These are phyloP conservation scores for Anastrepha ludens DNA, from an alignment of 1,140 invertebrate genomes.

Conservation along the genomic window DNA sequence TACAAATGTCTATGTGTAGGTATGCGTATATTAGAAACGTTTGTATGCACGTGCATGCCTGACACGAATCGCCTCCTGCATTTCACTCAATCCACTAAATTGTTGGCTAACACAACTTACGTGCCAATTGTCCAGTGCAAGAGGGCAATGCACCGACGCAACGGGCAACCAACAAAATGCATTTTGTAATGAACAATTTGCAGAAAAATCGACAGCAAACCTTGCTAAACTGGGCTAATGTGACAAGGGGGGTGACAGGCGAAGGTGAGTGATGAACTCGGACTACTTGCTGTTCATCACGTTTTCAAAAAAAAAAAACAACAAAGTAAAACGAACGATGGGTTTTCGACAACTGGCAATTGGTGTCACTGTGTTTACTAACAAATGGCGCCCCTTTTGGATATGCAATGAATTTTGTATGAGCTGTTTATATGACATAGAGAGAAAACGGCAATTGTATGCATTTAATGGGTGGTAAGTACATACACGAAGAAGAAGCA, in stretches of 20 bases:
- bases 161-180: slow-evolving; percentile 4
- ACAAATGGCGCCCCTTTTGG: background rate
- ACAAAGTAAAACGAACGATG: background rate
- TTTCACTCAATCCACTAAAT: background rate
- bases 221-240: background rate
- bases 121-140: background rate
- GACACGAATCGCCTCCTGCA: background rate
- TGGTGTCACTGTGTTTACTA: slow-evolving; percentile 31
- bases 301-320: background rate
- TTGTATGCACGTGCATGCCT: background rate
- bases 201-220: background rate
- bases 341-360: background rate
- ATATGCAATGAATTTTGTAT: slow-evolving; percentile 31
- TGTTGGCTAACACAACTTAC: slow-evolving; percentile 8
- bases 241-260: background rate
- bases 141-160: background rate
- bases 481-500: no score
- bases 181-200: background rate
- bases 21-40: no score
- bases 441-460: background rate
- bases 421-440: background rate
- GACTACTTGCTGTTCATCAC: background rate
- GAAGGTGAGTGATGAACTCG: background rate
- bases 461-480: background rate
- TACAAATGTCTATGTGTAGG: background rate